Base-by-base conservation (phyloP, 2,797 vertebrate genomes). In the Eulemur coronatus region DNA sequence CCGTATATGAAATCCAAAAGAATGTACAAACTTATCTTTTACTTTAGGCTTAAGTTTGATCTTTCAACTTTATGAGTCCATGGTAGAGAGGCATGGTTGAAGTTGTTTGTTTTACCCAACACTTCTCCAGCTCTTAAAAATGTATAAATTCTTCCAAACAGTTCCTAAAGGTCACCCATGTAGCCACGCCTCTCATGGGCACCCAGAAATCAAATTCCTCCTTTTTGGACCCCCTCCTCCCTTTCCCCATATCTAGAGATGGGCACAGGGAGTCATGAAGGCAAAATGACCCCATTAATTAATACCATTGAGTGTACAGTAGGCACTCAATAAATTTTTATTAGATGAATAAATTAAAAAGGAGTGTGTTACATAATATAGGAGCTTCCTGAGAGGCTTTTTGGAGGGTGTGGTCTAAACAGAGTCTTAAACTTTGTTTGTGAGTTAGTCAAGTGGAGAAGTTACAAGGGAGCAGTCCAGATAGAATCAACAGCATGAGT, bases 181-280 rank as follows among this genome's bases (percentile, higher is more conserved):
- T 57, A 24, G 50, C 22, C 43, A 84, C n/a, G 5, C 13, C 33
- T 33, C 24, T 97, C 20, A 57, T 46, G 26, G 35, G 26, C 72
- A 76, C 48, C 46, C 84, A 26, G 38, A 92, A 84, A 63, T 96
- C 97, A 97, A 98, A 78, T 90, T 97, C 46, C 48, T 97, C 94
- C 9, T 81, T 67, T 76, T 35, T 89, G 35, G n/a, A 67, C 6
- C 2, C 72, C 75, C 43, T 92, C 24, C 24, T 50, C 30, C 57
- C 20, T 81, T 78, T 24, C 91, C 91, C 76, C 28, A 11, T 61
- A 63, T 26, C 48, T 81, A 76, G 4, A 92, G 41, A 82, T 70
- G 18, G 24, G 76, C 43, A 87, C 55, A 95, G 26, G 26, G n/a
- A 67, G 73, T 79, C 22, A 78, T 0, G 20, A 33, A 28, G 76